phyloP scores from a whole-genome alignment of 2,113 vertebrate species.

The human region DNA sequence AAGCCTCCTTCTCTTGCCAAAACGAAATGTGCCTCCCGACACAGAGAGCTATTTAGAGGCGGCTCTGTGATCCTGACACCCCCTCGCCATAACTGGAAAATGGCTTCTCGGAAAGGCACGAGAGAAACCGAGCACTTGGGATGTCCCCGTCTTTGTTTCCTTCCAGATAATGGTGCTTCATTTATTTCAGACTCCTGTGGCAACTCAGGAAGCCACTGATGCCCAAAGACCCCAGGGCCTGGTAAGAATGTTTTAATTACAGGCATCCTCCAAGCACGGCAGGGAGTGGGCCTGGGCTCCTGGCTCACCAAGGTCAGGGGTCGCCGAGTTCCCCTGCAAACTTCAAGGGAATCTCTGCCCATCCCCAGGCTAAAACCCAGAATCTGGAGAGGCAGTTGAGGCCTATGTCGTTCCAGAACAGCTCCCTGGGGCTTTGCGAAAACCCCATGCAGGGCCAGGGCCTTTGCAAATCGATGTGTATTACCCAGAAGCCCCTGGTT shows the following conservation, averaged over 20 bases:
- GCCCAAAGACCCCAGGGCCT: too few relatives aligned
- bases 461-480: not conserved
- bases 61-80: not conserved
- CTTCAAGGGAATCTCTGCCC: not conserved
- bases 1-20: not conserved
- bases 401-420: fast-evolving
- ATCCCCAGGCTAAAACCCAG: fast-evolving
- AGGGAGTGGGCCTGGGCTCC: fast-evolving
- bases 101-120: not conserved
- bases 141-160: fast-evolving
- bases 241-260: fast-evolving
- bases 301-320: not conserved
- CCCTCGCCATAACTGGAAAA: not conserved
- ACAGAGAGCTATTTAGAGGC: not conserved
- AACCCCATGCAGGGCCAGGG: fast-evolving
- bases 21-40: not conserved
- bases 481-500: not conserved
- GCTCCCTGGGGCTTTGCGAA: too few relatives aligned
- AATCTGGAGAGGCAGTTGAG: too few relatives aligned
- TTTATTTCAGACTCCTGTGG: not conserved
- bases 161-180: not conserved
- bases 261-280: fast-evolving
- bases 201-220: not conserved
- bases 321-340: too few relatives aligned
- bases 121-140: fast-evolving